Evolutionary conservation across 2,797 vertebrate genomes (phyloP).

Genomic region (Ispidina lecontei): DNA sequence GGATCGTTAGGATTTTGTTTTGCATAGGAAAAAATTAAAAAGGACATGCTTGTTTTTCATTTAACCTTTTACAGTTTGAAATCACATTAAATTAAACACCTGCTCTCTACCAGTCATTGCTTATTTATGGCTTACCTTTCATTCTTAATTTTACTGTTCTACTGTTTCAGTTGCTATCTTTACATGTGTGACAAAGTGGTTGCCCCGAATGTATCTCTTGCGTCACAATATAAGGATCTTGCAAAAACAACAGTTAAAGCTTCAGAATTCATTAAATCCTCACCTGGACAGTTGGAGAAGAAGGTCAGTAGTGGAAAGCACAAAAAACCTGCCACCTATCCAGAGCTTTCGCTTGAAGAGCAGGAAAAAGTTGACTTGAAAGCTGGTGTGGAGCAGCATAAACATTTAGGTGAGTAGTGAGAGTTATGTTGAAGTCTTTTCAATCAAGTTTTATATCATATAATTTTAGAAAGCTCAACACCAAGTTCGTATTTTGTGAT

Average conservation of each 20-base stretch:
- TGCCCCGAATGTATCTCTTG: slow-evolving; percentile 93
- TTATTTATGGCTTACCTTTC: background rate
- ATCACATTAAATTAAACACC: background rate
- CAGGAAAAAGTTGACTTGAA: slow-evolving; percentile 82
- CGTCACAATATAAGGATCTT: slow-evolving; percentile 79
- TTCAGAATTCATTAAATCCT: slow-evolving; percentile 68
- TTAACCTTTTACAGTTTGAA: background rate
- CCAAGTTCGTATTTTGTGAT: background rate
- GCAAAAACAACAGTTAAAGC: slow-evolving; percentile 68
- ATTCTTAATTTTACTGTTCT: slow-evolving; percentile 27
- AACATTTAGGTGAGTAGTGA: slow-evolving; percentile 73
- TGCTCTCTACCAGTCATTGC: background rate
- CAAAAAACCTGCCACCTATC: slow-evolving; percentile 76
- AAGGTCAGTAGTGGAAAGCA: slow-evolving; percentile 68
- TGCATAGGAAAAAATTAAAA: background rate
- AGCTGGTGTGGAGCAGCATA: slow-evolving; percentile 64
- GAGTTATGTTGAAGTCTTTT: background rate
- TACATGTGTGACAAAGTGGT: slow-evolving; percentile 98
- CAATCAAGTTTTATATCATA: background rate
- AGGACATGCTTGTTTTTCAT: background rate
- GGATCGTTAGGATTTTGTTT: background rate
- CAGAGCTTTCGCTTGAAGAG: slow-evolving; percentile 80
- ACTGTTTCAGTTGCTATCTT: slow-evolving; percentile 89
- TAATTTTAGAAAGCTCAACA: background rate
- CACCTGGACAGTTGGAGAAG: slow-evolving; percentile 70